Conservation (phyloP, 2,888 invertebrate species). For the Tachystola acroxantha region DNA sequence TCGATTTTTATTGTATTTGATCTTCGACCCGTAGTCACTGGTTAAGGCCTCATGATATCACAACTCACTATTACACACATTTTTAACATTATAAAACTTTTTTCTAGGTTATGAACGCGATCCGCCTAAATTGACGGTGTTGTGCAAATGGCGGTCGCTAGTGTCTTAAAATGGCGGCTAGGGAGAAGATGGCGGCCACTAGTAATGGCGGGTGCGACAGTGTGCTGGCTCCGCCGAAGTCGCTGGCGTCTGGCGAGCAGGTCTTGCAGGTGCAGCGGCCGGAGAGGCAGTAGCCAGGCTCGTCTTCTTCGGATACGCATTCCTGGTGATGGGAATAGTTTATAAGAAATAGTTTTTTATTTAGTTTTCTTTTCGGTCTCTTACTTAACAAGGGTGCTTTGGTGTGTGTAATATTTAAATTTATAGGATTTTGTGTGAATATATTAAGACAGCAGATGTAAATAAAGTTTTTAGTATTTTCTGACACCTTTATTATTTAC, state of each 20-base stretch:
- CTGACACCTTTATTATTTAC: no score
- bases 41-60: not conserved
- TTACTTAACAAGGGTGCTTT: no score
- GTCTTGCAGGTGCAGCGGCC: slow-evolving; percentile 68
- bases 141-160: no score
- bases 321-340: slow-evolving; percentile 54
- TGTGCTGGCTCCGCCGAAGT: slow-evolving; percentile 51
- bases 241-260: slow-evolving; percentile 58
- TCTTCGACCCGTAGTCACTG: no score
- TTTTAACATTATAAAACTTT: not conserved
- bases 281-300: slow-evolving; percentile 61
- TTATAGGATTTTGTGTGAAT: no score
- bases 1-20: no score
- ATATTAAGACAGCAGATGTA: no score
- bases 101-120: slow-evolving; percentile 3
- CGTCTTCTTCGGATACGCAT: slow-evolving; percentile 66
- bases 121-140: no score
- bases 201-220: slow-evolving; percentile 30
- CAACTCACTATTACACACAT: not conserved
- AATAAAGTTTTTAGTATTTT: no score
- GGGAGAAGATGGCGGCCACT: slow-evolving; percentile 32
- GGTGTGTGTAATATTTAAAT: no score
- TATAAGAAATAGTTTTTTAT: no score
- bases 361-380: no score
- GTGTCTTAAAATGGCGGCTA: slow-evolving; percentile 46